Conservation (phyloP, 2,888 invertebrate genomes). For the Frankliniella fusca region DNA sequence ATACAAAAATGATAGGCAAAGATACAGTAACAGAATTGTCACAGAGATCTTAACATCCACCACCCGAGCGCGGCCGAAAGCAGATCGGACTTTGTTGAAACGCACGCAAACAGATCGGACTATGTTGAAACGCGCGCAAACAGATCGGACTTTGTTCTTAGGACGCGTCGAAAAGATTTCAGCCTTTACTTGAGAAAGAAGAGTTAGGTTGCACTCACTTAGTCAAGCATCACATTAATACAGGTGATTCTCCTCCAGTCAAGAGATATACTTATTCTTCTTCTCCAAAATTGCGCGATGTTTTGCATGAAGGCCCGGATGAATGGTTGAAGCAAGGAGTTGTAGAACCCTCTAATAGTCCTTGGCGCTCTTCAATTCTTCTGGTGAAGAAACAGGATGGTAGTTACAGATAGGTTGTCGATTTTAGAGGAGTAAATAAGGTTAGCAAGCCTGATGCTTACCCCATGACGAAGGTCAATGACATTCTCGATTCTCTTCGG, state of each 20-base stretch:
- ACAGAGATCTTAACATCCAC: too few species aligned
- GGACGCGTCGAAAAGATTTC: too few species aligned
- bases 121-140: too few species aligned
- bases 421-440: neutral
- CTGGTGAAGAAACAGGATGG: constrained; percentile 6
- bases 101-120: too few species aligned
- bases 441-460: constrained; percentile 13
- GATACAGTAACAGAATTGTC: too few species aligned
- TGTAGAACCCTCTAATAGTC: neutral
- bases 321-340: neutral
- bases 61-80: too few species aligned
- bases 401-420: neutral
- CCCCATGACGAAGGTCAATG: neutral
- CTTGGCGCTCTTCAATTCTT: neutral
- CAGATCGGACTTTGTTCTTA: too few species aligned
- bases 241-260: too few species aligned
- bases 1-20: too few species aligned
- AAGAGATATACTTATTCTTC: neutral
- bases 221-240: constrained; percentile 12
- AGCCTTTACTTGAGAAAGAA: neutral
- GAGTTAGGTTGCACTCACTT: constrained; percentile 28
- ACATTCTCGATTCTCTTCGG: neutral
- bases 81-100: too few species aligned
- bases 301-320: neutral
- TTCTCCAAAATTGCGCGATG: neutral